These are phyloP conservation scores for Eupithecia subfuscata DNA, from an alignment of 2,888 invertebrate genomes.

Conservation along the genomic window DNA sequence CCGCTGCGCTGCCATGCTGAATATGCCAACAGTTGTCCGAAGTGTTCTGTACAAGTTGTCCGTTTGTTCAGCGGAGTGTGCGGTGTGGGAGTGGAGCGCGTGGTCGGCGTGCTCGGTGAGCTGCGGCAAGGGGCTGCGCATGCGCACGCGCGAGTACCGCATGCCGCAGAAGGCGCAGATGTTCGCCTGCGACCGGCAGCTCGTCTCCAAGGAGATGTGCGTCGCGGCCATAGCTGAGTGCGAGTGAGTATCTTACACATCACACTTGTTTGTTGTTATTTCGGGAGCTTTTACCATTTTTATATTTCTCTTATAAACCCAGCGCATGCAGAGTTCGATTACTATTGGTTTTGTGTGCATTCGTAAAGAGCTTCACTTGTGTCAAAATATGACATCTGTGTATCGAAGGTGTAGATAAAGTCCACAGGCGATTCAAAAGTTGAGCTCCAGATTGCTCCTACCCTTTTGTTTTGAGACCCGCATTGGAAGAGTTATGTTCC, in stretches of 20 bases:
- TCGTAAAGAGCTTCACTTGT: background rate
- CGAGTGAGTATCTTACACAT: slow-evolving; percentile 83
- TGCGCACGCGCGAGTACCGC: slow-evolving; percentile 89
- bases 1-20: background rate
- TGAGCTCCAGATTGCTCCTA: background rate
- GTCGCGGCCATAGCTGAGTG: slow-evolving; percentile 90
- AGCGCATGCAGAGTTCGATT: too few species aligned
- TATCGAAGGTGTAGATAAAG: background rate
- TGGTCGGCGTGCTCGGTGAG: slow-evolving; percentile 83
- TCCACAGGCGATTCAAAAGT: background rate
- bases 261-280: background rate
- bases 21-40: background rate
- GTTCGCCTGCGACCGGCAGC: slow-evolving; percentile 88
- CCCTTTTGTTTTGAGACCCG: background rate
- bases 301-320: too few species aligned
- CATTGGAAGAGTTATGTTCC: background rate
- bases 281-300: background rate
- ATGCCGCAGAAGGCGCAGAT: slow-evolving; percentile 89
- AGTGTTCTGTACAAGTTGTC: background rate
- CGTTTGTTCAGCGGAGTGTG: slow-evolving; percentile 89
- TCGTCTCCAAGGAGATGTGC: slow-evolving; percentile 96
- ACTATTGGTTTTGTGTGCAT: too few species aligned
- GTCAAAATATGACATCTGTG: background rate
- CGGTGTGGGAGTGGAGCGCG: slow-evolving; percentile 87
- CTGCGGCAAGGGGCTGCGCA: slow-evolving; percentile 94